Percentiles rank a stretch among this genome's conserved stretches.
These are phyloP conservation scores for Strigamia transsilvanica DNA, from an alignment of 2,888 invertebrate genomes.

Conservation along the genomic window DNA sequence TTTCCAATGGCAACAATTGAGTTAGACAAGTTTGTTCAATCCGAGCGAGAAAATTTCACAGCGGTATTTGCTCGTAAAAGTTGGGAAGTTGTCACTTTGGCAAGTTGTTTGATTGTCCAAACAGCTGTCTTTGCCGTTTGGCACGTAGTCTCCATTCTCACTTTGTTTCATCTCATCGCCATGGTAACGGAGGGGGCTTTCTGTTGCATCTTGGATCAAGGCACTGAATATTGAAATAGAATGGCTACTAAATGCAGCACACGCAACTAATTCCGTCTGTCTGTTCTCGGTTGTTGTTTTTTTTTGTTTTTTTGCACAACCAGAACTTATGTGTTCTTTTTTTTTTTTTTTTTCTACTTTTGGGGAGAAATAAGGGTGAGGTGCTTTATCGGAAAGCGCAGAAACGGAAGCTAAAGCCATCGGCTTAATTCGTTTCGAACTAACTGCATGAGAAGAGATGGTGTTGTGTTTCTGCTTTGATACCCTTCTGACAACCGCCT, in stretches of 20 bases:
- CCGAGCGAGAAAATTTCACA: background rate
- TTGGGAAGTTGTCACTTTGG: background rate
- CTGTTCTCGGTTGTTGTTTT: background rate
- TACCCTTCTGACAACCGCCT: background rate
- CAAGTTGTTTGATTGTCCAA: constrained; percentile 6
- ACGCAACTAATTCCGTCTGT: background rate
- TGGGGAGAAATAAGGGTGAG: background rate
- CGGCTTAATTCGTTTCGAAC: constrained; percentile 4
- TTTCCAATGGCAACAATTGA: background rate
- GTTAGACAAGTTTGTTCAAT: constrained; percentile 4
- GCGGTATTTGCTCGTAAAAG: background rate
- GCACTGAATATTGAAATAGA: constrained; percentile 9
- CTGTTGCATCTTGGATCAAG: background rate
- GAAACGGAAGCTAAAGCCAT: constrained; percentile 9
- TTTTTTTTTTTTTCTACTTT: background rate
- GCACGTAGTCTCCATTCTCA: background rate
- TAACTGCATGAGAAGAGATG: background rate
- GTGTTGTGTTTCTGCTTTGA: background rate
- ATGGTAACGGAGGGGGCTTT: background rate
- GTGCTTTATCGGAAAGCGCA: background rate
- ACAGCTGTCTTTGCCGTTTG: constrained; percentile 1
- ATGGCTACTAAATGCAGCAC: constrained; percentile 5
- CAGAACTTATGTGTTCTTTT: background rate
- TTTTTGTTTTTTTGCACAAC: background rate
- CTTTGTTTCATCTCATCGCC: background rate